A percentile compares a stretch with the other conserved stretches of the same genome.
Conservation (phyloP, 2,888 invertebrate species). For the Yponomeuta malinellus region DNA sequence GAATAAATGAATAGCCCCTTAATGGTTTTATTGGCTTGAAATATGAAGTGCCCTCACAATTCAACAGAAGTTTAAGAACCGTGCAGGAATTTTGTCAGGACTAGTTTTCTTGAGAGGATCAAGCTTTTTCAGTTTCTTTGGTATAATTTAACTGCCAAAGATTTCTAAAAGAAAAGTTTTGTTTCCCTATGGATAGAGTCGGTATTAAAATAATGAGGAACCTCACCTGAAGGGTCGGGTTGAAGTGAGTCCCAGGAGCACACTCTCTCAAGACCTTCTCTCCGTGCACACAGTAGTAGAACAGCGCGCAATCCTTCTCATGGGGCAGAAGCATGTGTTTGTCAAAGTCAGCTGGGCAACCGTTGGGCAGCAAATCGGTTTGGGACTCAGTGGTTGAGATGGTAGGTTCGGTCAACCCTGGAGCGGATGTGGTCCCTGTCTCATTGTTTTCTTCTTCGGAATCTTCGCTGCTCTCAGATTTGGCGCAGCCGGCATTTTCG, state of each 20-base stretch:
- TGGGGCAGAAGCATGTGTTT: constrained; percentile 33
- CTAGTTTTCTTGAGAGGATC: no score
- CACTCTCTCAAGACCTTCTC: constrained; percentile 19
- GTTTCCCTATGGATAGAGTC: no score
- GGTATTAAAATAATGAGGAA: no score
- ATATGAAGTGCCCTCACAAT: constrained; percentile 21
- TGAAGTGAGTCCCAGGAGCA: constrained; percentile 28
- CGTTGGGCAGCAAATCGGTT: constrained; percentile 8
- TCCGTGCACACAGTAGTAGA: constrained; percentile 34
- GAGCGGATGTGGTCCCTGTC: not conserved
- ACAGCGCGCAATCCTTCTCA: constrained; percentile 31
- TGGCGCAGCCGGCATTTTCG: constrained; percentile 26
- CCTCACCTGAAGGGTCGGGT: constrained; percentile 28
- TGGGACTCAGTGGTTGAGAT: constrained; percentile 20
- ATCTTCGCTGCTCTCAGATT: constrained; percentile 14
- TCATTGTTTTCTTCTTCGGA: not conserved
- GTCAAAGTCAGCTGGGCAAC: constrained; percentile 9
- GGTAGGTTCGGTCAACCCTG: not conserved
- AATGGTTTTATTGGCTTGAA: no score
- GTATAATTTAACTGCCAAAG: no score
- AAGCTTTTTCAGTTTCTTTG: no score
- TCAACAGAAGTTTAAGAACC: no score
- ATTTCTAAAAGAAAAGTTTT: not conserved
- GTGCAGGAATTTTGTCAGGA: no score
- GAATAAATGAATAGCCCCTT: no score